These are phyloP conservation scores for Dermatemys mawii DNA, from an alignment of 2,113 vertebrate species.

Conservation along the genomic window DNA sequence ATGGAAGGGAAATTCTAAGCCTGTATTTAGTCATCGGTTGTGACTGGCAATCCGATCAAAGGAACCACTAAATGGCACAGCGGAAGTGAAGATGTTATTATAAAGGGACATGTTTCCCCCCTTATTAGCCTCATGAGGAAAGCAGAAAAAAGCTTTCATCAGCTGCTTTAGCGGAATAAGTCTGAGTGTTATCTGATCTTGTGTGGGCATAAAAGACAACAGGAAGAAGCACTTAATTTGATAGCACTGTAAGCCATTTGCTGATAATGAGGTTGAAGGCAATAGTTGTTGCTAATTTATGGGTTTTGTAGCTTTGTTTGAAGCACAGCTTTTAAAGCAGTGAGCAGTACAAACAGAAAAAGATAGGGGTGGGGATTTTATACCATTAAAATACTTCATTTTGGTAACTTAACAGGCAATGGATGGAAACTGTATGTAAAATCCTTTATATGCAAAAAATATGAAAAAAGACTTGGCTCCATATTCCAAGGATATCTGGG, in stretches of 20 bases:
- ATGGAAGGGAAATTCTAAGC: conserved; percentile 17
- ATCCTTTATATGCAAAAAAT: background rate
- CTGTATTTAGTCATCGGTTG: background rate
- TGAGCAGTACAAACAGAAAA: conserved; percentile 25
- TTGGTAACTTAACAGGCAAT: background rate
- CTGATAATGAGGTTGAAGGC: conserved; percentile 54
- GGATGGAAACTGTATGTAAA: conserved; percentile 14
- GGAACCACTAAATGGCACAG: background rate
- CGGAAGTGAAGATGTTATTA: background rate
- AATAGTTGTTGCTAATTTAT: conserved; percentile 43
- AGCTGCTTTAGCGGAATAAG: background rate
- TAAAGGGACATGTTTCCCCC: background rate
- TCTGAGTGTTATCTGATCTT: conserved; percentile 8
- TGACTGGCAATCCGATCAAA: background rate
- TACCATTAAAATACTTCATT: conserved; percentile 23
- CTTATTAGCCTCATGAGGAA: background rate
- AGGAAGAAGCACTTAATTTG: conserved; percentile 64
- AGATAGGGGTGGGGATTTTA: conserved; percentile 14
- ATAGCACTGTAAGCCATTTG: conserved; percentile 54
- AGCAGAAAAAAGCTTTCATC: conserved; percentile 29
- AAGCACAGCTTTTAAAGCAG: conserved; percentile 33
- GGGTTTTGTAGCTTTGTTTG: conserved; percentile 54
- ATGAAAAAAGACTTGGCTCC: conserved; percentile 23
- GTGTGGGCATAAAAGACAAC: conserved; percentile 4
- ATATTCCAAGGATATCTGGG: background rate